Conservation (phyloP, 2,797 vertebrate species). For the Falco novaeseelandiae region DNA sequence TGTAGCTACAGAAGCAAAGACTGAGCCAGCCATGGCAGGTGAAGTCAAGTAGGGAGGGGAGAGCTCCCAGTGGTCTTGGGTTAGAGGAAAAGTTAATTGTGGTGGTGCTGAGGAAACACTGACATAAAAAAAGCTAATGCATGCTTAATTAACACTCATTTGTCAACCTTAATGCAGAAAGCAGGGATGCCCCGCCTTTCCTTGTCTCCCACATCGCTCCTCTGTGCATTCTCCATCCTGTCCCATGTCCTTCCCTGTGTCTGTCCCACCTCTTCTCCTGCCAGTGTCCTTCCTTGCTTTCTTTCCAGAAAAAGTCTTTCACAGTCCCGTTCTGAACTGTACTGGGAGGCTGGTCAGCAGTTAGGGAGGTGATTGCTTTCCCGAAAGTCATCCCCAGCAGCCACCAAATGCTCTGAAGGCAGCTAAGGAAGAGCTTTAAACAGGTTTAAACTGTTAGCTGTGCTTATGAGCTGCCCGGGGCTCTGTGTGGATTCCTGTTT, state of each 20-base stretch:
- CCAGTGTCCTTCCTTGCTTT: not conserved
- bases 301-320: not conserved
- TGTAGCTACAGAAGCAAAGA: not conserved
- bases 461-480: not conserved
- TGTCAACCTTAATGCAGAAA: not conserved
- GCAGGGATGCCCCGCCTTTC: not conserved
- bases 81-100: not conserved
- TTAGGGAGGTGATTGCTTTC: not conserved
- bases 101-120: not conserved
- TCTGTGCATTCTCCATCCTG: not conserved
- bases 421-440: not conserved
- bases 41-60: not conserved
- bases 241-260: not conserved
- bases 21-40: rapidly evolving
- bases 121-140: not conserved
- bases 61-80: not conserved
- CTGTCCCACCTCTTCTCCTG: not conserved
- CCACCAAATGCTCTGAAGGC: not conserved
- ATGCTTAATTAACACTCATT: not conserved
- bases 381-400: not conserved
- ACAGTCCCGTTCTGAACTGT: not conserved
- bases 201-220: not conserved
- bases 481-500: not conserved
- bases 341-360: not conserved
- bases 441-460: not conserved